Base-by-base conservation (phyloP, 2,113 vertebrate species). In the Bettongia penicillata region DNA sequence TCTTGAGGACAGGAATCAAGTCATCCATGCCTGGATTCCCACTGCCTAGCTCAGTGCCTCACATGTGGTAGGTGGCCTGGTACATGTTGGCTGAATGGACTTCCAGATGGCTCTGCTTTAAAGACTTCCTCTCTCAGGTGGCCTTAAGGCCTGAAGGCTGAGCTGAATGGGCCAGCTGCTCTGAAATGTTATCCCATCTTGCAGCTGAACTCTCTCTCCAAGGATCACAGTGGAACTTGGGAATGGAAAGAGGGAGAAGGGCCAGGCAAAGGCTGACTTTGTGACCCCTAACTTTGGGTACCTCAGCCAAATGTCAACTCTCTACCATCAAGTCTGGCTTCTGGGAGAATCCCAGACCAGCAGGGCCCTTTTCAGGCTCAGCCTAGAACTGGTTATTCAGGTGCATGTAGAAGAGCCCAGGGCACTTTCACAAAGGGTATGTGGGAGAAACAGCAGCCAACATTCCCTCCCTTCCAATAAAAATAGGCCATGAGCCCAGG, bases 401-500 rank as follows among this genome's bases (percentile, higher is more conserved):
- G 91, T 95, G 92, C 97, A 97, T 96, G 95, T 92, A 93, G 68
- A 97, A 96, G 94, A 97, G 91, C 92, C 96, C 96, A 97, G 43
- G 89, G 91, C 92, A 91, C 55, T 97, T 97, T 97, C 93, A 95
- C 91, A 95, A 97, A 97, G 89, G 68, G 61, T 96, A 97, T 49
- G 68, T 93, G 91, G 94, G 97, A 92, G 95, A 96, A 96, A 61
- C 97, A 94, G 93, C 97, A 97, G 92, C 91, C 94, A 96, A 89
- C 89, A 96, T 97, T 95, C 92, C 51, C 95, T 96, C 89, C 94
- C 92, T 93, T 98, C 97, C 95, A 98, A 97, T 94, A 97, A 97
- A 97, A 97, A 96, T 92, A 98, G 51, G 89, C 95, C 95, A 95
- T 95, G 93, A 96, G 95, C 51, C 91, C 55, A 91, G 94, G 68